Evolutionary conservation across 2,113 vertebrate species (phyloP), one percentile per base, ranked within the genome.

Genomic region (Pteropus alecto): DNA sequence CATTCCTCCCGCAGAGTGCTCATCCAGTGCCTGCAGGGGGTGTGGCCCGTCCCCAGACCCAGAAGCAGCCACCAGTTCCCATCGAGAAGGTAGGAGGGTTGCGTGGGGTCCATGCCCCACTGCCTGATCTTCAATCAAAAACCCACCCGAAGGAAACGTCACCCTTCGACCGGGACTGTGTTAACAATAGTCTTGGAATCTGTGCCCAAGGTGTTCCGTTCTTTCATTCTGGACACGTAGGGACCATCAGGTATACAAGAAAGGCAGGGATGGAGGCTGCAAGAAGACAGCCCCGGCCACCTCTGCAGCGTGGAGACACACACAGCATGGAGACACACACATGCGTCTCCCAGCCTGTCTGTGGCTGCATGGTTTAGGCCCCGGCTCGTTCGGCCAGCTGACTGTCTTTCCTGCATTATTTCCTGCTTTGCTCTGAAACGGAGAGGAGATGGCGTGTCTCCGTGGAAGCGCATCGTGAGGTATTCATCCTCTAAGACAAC

Each of bases 81-180:
- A 11, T 16, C 0, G 0, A 56, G 61, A 74, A 46, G 35, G 0
- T 13, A 86, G 43, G 33, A 60, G 3, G 8, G 18, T 22, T 12
- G 3, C 28, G 11, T 24, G 26, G n/a, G 0, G 0, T 22, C 16
- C 21, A 33, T 3, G 46, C 10, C 14, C n/a, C 11, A 1, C 48
- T 7, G 30, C 67, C 30, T 90, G 38, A 65, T 46, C 79, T 41
- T 74, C 22, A n/a, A 93, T 90, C n/a, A 93, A 41, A 96, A 87
- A 19, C n/a, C 70, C 21, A 58, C 33, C 58, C 24, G 43, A 9
- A 90, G 41, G 43, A 71, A 63, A 51, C 0, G 0, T 51, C 12
- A 3, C 79, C 24, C 28, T 73, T 67, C 30, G 2, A 43, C 73
- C 30, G 7, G 35, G 33, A 33, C 14, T 12, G 15, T 5, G 11